Evolutionary conservation across 2,113 vertebrate genomes (phyloP), one percentile per base, ranked within the genome.

Genomic region (Megalops atlanticus): DNA sequence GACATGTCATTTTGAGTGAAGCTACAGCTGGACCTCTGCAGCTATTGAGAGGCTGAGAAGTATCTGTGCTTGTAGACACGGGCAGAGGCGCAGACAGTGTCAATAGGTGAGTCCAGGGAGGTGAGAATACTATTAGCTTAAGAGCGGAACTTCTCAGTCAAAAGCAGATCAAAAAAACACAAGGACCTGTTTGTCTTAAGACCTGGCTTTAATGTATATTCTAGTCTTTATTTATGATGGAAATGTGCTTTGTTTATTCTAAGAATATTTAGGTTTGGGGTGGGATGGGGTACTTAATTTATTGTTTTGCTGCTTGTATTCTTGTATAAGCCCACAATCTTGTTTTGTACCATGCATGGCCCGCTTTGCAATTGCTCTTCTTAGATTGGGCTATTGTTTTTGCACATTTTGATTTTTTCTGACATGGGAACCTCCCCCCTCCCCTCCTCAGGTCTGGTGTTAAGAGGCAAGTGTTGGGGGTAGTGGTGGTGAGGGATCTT

Each of bases 231-330:
- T 64, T 64, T 64, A 64, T 64, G n/a, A 64, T 31, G 24, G 31
- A 64, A 64, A 64, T 64, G 58, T 31, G 58, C 58, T 64, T 64
- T 77, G 24, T 77, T 45, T 52, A 45, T 58, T 52, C 14, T 35
- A 18, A 54, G 41, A 52, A 52, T 52, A 35, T 49, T 31, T 77
- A 12, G n/a, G n/a, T 27, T 33, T 18, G 24, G 69, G 86, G 93
- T 92, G 85, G 49, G 49, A 24, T 4, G n/a, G 11, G n/a, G 8
- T 81, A 86, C 88, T 87, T 88, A 94, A 94, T 95, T 95, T 95
- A 94, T 95, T 94, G 89, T 93, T 91, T 79, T 82, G 87, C 33
- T 88, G 90, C 90, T 92, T 93, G 94, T 94, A 95, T 95, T 94
- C 93, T 89, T 89, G 89, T 49, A 33, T 49, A 27, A 52, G 43